Evolutionary conservation across 2,113 vertebrate species (phyloP), one percentile per base, ranked within the genome.

Genomic region (Cavia porcellus): DNA sequence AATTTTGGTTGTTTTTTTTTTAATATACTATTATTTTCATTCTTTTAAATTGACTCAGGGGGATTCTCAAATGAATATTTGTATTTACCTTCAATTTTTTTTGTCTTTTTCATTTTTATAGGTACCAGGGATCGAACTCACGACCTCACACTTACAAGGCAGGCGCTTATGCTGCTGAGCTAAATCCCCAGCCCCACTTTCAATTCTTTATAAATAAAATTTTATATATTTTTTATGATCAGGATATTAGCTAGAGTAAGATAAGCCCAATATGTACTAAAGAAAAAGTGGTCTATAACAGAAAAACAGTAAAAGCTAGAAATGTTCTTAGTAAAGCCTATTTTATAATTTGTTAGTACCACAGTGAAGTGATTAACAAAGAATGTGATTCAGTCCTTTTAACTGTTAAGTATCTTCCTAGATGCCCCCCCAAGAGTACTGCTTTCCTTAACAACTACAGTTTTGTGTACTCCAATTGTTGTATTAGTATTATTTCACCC

Each of bases 1-100:
- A 59, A 61, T 20, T 50, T 64, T 62, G 20, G 45, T 32, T 70
- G 35, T 86, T 84, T 87, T 74, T 59, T 11, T 81, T 88, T 72
- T 45, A 92, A 50, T 86, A n/a, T n/a, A n/a, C n/a, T n/a, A n/a
- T 94, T 81, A 83, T 77, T 89, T 87, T 86, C 81, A 19, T 81
- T 66, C 64, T 59, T 42, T 45, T 83, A 77, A 80, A 75, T 64
- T 82, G 25, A 1, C n/a, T 50, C n/a, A 72, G 12, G 57, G 86
- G 85, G 25, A 7, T 64, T 92, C 22, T 79, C 85, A 91, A 55
- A 1, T 74, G 30, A 80, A 14, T 38, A 50, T 50, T 93, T 90
- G 8, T 0, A 68, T 93, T 85, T 85, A 84, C 19, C 4, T n/a
- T n/a, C n/a, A n/a, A n/a, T n/a, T n/a, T n/a, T n/a, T n/a, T n/a